A percentile compares a stretch with the other conserved stretches of the same genome.
Conservation (phyloP, 1,140 invertebrate genomes). For the Drosophila rhopaloa region DNA sequence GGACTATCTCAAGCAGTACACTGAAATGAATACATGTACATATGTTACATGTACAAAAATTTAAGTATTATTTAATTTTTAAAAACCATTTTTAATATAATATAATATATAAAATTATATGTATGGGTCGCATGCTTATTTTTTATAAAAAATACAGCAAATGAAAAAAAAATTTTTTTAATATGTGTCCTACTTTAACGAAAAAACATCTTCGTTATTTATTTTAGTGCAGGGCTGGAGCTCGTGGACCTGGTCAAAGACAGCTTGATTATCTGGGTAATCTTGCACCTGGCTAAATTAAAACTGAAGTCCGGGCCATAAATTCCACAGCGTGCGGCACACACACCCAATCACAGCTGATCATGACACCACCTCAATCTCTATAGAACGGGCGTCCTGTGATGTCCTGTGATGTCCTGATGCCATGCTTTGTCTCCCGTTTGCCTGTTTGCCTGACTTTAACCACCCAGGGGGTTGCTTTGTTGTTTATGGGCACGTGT, state of each 20-base stretch:
- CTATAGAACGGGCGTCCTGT: conserved; percentile 6
- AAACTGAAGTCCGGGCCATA: conserved; percentile 72
- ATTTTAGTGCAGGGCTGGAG: background rate
- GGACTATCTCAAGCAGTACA: conserved; percentile 16
- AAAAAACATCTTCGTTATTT: background rate
- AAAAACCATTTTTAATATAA: too few species aligned
- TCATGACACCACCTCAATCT: conserved; percentile 33
- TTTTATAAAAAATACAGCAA: too few species aligned
- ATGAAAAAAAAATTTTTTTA: too few species aligned
- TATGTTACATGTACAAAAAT: too few species aligned
- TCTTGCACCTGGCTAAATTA: conserved; percentile 71
- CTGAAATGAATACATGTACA: conserved; percentile 7
- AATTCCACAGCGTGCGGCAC: conserved; percentile 35
- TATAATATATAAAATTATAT: too few species aligned
- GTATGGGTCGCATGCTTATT: background rate
- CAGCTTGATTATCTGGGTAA: conserved; percentile 58
- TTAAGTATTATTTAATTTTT: too few species aligned
- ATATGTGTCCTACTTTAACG: too few species aligned
- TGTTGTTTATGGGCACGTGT: conserved; percentile 74
- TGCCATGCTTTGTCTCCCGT: conserved; percentile 44
- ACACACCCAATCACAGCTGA: conserved; percentile 3
- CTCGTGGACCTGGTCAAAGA: background rate
- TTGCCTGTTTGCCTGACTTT: conserved; percentile 44
- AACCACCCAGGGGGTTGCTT: conserved; percentile 33
- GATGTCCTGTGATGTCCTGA: conserved; percentile 5